Conservation (phyloP, 2,113 vertebrate species). For the Clarias batrachus region DNA sequence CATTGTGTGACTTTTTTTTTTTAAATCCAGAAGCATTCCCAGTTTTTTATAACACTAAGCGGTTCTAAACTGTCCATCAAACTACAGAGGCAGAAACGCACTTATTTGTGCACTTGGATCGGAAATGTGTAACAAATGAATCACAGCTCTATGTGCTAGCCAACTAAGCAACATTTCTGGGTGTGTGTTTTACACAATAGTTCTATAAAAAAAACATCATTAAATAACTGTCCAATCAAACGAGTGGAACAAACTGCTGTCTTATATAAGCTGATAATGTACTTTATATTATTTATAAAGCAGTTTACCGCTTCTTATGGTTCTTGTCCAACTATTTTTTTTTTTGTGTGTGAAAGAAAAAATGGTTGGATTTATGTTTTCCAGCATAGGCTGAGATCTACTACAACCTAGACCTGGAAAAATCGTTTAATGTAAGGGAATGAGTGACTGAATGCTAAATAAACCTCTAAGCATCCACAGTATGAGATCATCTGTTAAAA, state of each 20-base stretch:
- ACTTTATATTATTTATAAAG: not conserved
- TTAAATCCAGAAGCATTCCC: not conserved
- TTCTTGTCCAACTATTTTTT: not conserved
- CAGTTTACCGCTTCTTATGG: not conserved
- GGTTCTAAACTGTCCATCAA: not conserved
- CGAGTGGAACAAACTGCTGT: not conserved
- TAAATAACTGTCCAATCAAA: not conserved
- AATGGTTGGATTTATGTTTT: no score
- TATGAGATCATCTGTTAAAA: not conserved
- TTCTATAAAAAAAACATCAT: not conserved
- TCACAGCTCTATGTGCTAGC: not conserved
- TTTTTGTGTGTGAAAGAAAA: no score
- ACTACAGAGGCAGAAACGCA: not conserved
- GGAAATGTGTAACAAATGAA: not conserved
- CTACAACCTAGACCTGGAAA: not conserved
- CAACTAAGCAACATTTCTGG: not conserved
- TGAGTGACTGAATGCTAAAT: not conserved
- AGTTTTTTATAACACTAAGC: not conserved
- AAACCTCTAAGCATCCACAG: not conserved
- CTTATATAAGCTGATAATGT: not conserved
- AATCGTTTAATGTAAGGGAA: not conserved
- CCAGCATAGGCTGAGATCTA: not conserved
- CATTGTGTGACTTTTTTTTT: not conserved
- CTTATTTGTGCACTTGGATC: not conserved
- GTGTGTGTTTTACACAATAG: not conserved